A percentile compares a stretch with the other conserved stretches of the same genome.
phyloP scores from a whole-genome alignment of 2,113 vertebrate species.

The Carassius carassius region DNA sequence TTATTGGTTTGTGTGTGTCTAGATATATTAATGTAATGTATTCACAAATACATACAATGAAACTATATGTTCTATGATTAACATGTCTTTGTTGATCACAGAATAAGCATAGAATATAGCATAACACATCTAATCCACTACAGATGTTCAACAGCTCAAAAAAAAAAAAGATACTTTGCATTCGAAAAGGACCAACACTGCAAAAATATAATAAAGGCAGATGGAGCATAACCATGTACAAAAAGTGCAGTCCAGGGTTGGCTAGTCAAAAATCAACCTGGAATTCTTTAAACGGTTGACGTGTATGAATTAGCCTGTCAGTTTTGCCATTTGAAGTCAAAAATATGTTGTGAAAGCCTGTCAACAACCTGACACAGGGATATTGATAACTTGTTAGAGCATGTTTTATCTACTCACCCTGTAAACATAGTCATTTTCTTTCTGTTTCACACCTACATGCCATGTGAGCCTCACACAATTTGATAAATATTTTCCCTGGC shows the following conservation, averaged over 20 bases:
- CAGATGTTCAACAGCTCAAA: neutral
- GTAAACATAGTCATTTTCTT: slow-evolving; percentile 62
- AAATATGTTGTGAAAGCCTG: neutral
- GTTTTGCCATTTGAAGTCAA: neutral
- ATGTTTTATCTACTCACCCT: slow-evolving; percentile 48
- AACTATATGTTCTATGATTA: neutral
- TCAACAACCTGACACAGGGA: neutral
- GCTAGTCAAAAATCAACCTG: neutral
- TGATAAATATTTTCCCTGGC: slow-evolving; percentile 73
- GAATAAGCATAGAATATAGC: neutral
- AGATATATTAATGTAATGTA: neutral
- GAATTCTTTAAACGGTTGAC: neutral
- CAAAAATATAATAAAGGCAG: neutral
- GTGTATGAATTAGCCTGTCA: neutral
- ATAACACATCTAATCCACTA: neutral
- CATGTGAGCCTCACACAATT: slow-evolving; percentile 56
- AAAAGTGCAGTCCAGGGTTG: neutral
- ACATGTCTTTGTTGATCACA: neutral
- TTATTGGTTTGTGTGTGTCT: too few relatives aligned
- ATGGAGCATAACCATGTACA: neutral
- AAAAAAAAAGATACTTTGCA: neutral
- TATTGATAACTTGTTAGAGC: slow-evolving; percentile 12
- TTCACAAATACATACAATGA: neutral
- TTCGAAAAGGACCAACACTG: neutral
- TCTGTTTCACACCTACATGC: slow-evolving; percentile 54